Base-by-base conservation (phyloP, 2,888 invertebrate genomes). In the Acronicta leporina region DNA sequence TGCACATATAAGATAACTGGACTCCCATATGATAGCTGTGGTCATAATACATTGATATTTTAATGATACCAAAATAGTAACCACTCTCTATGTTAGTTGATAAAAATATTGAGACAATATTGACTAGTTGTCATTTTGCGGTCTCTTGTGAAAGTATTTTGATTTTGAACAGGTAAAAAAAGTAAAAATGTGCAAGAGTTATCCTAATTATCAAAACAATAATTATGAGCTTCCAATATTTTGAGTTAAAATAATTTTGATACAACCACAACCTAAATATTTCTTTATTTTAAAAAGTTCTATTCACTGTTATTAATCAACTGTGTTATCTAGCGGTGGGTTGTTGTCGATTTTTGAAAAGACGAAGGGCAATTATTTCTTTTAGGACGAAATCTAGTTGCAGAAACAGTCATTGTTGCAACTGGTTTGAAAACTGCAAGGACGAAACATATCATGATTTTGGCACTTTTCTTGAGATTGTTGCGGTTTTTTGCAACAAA, bases 91-190 rank as follows among this genome's bases (percentile, higher is more conserved):
- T 49, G 52, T 52, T 40, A 54, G 41, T 42, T 56, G 45, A 45
- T 53, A 8, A 16, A 33, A 44, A 57, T 45, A 54, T 54, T 11
- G 30, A 65, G 50, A 47, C 60, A 70, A 71, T 72, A 72, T 70
- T 70, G 47, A 58, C 45, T 62, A 65, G 57, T 51, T 48, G 27
- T 61, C 42, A 42, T 55, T 51, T 11, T 44, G 40, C 40, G 40
- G 11, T 33, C 0, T 11, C 30, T 30, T 10, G 1, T 5, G 9
- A 67, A 59, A 20, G n/a, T 30, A 35, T 48, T 40, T 15, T 46
- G 20, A 46, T 52, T 48, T 51, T 10, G 38, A 33, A 51, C 44
- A 52, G 10, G 41, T 49, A 11, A 40, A 15, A 42, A 27, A 16
- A 16, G 51, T 41, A 35, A 10, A 47, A 14, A 52, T 57, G 45